Percentiles rank a stretch among this genome's conserved stretches.
Evolutionary conservation across 2,888 invertebrate genomes (phyloP).

Genomic region (Elysia crispata): DNA sequence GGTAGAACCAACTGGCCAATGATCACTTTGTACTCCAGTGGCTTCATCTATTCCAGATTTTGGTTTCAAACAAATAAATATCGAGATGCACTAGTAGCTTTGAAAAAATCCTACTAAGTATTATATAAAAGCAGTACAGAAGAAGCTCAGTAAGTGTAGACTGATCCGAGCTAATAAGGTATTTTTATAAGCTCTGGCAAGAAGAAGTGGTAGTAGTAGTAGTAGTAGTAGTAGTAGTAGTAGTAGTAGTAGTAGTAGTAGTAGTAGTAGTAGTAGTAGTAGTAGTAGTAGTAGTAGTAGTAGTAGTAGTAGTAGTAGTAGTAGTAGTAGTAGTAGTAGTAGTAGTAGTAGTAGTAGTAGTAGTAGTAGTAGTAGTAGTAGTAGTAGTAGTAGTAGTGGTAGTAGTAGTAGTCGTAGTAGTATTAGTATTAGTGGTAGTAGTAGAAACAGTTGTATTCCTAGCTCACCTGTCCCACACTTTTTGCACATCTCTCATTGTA

Average conservation of each 20-base stretch:
- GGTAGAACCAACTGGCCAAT: too few species aligned
- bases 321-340: constrained; percentile 19
- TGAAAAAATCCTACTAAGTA: too few species aligned
- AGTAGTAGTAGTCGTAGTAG: neutral
- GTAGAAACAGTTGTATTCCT: too few species aligned
- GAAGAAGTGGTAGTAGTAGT: constrained; percentile 15
- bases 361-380: constrained; percentile 16
- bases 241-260: constrained; percentile 16
- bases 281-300: constrained; percentile 19
- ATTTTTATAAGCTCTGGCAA: too few species aligned
- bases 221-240: constrained; percentile 16
- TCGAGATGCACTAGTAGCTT: too few species aligned
- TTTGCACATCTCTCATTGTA: neutral
- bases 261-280: constrained; percentile 16
- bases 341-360: constrained; percentile 19
- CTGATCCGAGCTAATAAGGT: too few species aligned
- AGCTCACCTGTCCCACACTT: neutral
- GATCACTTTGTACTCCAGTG: too few species aligned
- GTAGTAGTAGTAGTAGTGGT: constrained; percentile 11
- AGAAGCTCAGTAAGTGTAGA: too few species aligned
- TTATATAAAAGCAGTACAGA: too few species aligned
- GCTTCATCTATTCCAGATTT: too few species aligned
- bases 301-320: constrained; percentile 16
- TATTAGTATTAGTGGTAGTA: neutral
- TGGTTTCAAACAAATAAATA: too few species aligned